Evolutionary conservation across 1,140 invertebrate species (phyloP).

Genomic region (Penaeus vannamei): DNA sequence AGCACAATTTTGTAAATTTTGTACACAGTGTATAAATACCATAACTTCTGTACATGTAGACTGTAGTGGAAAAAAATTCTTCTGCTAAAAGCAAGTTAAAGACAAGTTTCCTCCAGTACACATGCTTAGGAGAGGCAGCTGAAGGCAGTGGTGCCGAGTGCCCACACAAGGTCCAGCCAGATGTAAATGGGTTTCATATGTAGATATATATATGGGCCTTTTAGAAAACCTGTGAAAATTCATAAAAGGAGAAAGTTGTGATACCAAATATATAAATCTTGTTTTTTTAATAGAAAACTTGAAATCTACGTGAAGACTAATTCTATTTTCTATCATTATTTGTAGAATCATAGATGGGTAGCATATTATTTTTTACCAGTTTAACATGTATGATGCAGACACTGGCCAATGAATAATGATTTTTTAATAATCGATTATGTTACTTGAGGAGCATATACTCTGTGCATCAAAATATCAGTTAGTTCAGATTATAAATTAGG

Average conservation of each 20-base stretch:
- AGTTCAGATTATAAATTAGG: conserved; percentile 20
- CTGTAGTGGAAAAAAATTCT: conserved; percentile 54
- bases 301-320: conserved; percentile 45
- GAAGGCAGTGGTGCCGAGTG: conserved; percentile 40
- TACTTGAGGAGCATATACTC: conserved; percentile 59
- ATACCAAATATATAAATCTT: conserved; percentile 65
- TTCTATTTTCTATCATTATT: conserved; percentile 66
- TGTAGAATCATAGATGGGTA: conserved; percentile 65
- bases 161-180: conserved; percentile 38
- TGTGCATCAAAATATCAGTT: conserved; percentile 60
- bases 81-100: conserved; percentile 66
- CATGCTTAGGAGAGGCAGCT: conserved; percentile 60
- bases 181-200: conserved; percentile 25
- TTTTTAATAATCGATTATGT: conserved; percentile 53
- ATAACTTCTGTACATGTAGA: conserved; percentile 65
- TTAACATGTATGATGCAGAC: conserved; percentile 61
- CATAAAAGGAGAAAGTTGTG: conserved; percentile 57
- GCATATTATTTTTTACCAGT: conserved; percentile 66
- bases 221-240: conserved; percentile 34
- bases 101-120: conserved; percentile 62
- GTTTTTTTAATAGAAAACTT: conserved; percentile 51
- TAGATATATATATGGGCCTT: conserved; percentile 33
- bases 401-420: conserved; percentile 58
- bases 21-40: conserved; percentile 58
- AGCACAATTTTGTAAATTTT: conserved; percentile 65